phyloP scores from a whole-genome alignment of 2,888 invertebrate species.

The Myathropa florea region DNA sequence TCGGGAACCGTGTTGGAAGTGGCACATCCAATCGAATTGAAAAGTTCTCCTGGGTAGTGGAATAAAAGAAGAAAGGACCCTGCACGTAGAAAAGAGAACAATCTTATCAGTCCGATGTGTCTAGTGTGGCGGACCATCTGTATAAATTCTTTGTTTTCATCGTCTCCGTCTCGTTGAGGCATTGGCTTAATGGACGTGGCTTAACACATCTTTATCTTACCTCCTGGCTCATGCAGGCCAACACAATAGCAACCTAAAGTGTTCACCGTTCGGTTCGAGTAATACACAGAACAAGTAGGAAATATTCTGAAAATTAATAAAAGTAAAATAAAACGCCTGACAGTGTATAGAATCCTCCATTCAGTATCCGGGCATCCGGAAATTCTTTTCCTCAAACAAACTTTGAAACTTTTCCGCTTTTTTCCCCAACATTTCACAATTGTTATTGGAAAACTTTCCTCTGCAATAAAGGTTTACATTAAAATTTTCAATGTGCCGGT shows the following conservation, averaged over 20 bases:
- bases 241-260: conserved; percentile 20
- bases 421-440: conserved; percentile 71
- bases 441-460: conserved; percentile 71
- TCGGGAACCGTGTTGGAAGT: conserved; percentile 25
- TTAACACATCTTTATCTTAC: conserved; percentile 53
- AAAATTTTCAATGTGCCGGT: conserved; percentile 70
- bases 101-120: conserved; percentile 10
- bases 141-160: conserved; percentile 46
- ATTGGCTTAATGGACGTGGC: conserved; percentile 41
- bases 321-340: conserved; percentile 68
- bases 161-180: conserved; percentile 8
- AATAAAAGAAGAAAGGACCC: neutral
- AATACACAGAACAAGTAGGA: conserved; percentile 9
- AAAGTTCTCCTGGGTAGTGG: conserved; percentile 1
- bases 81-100: neutral
- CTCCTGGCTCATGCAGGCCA: neutral
- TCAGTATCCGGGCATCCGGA: conserved; percentile 63
- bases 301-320: conserved; percentile 62
- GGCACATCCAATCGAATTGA: conserved; percentile 30
- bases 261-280: conserved; percentile 16
- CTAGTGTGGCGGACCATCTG: conserved; percentile 22
- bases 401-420: conserved; percentile 70
- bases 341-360: conserved; percentile 58
- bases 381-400: conserved; percentile 70
- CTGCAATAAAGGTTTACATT: conserved; percentile 71